phyloP scores from a whole-genome alignment of 2,113 vertebrate species.

The Tychaedon coryphoeus region DNA sequence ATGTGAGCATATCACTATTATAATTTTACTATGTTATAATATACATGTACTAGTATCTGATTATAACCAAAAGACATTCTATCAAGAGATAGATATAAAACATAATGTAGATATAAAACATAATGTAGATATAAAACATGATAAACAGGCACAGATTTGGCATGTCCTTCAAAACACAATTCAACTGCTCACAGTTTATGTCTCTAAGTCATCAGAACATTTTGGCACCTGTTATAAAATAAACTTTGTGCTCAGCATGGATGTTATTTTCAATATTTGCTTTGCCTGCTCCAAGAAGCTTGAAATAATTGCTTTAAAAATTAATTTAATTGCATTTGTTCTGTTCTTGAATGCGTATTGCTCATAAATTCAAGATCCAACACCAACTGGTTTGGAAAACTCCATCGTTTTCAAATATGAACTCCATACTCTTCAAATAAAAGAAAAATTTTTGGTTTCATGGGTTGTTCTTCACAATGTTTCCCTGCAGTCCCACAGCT shows the following conservation, averaged over 20 bases:
- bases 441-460: fast-evolving
- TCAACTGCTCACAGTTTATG: background rate
- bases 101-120: background rate
- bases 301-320: background rate
- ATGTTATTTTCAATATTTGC: background rate
- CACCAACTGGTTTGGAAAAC: background rate
- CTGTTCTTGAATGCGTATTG: fast-evolving
- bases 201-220: background rate
- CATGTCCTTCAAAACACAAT: background rate
- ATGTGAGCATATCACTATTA: too few relatives aligned
- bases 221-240: background rate
- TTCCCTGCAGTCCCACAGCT: background rate
- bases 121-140: background rate
- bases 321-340: background rate
- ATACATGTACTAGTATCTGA: background rate
- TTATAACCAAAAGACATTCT: too few relatives aligned
- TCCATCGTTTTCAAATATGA: background rate
- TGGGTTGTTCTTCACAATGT: background rate
- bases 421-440: background rate
- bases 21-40: background rate
- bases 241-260: background rate
- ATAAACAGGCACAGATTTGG: background rate
- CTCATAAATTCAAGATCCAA: background rate
- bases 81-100: background rate
- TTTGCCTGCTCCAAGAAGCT: background rate